Evolutionary conservation across 2,797 vertebrate genomes (phyloP).

Genomic region (Chloroceryle inda): DNA sequence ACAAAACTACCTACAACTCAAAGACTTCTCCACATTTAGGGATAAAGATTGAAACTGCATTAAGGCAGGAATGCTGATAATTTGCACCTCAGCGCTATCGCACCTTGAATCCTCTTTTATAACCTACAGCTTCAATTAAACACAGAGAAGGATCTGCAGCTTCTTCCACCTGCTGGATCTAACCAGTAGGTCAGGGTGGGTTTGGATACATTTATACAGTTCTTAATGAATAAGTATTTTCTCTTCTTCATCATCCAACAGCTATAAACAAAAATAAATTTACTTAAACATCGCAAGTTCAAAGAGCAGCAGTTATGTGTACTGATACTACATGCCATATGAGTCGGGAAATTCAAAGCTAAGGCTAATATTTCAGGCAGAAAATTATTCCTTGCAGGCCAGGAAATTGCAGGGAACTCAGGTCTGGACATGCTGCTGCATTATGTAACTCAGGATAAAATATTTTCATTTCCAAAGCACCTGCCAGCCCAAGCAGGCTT

Average conservation of each 20-base stretch:
- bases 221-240: background rate
- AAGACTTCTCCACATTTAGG: background rate
- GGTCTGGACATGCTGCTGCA: slow-evolving; percentile 19
- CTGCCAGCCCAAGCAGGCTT: slow-evolving; percentile 24
- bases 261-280: slow-evolving; percentile 1
- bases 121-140: background rate
- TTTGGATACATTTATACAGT: background rate
- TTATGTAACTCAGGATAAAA: slow-evolving; percentile 19
- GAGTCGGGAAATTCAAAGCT: slow-evolving; percentile 34
- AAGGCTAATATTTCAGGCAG: slow-evolving; percentile 42
- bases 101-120: background rate
- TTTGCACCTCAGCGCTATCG: background rate
- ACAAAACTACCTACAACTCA: background rate
- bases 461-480: slow-evolving; percentile 13
- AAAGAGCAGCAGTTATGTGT: slow-evolving; percentile 16
- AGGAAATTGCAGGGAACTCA: slow-evolving; percentile 32
- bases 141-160: background rate
- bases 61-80: background rate
- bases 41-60: background rate
- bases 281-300: slow-evolving; percentile 13
- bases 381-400: slow-evolving; percentile 37
- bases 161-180: background rate
- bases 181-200: background rate
- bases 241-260: background rate
- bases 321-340: background rate